Percentiles rank a stretch among this genome's conserved stretches.
phyloP scores from a whole-genome alignment of 2,113 vertebrate genomes.

The Hypocryptadius cinnamomeus region DNA sequence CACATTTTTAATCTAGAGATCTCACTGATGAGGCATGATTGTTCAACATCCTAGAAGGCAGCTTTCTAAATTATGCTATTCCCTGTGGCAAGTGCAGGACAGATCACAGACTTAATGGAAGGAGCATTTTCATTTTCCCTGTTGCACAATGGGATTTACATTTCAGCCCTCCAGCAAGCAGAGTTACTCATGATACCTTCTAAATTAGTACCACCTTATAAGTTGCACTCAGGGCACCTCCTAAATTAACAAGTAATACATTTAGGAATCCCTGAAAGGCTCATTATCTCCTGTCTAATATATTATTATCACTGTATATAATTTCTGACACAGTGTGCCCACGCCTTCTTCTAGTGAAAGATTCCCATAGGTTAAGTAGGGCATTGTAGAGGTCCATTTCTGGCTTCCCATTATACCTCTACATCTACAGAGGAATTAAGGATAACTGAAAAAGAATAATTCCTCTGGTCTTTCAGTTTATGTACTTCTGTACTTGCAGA shows the following conservation, averaged over 20 bases:
- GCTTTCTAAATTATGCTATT: conserved; percentile 51
- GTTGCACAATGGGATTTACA: conserved; percentile 14
- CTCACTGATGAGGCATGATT: conserved; percentile 51
- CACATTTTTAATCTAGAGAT: conserved; percentile 63
- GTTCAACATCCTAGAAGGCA: conserved; percentile 45
- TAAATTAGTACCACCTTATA: conserved; percentile 58
- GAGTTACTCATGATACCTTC: conserved; percentile 23
- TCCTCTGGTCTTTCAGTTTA: not conserved
- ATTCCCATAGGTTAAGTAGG: not conserved
- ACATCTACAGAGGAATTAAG: not conserved
- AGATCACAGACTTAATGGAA: conserved; percentile 52
- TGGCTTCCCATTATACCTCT: not conserved
- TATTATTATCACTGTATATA: conserved; percentile 27
- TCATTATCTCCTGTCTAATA: conserved; percentile 32
- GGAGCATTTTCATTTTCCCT: conserved; percentile 5
- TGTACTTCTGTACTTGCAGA: not conserved
- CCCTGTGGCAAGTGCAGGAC: conserved; percentile 22
- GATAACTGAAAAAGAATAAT: not conserved
- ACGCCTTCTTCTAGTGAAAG: not conserved
- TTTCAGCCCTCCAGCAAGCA: conserved; percentile 14
- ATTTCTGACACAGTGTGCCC: not conserved
- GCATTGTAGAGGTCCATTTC: not conserved
- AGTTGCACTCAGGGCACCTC: conserved; percentile 7
- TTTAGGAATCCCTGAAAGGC: conserved; percentile 54
- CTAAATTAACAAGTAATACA: conserved; percentile 59